These are phyloP conservation scores for Mormyrops attenuatus DNA, from an alignment of 2,797 vertebrate genomes.

Conservation along the genomic window DNA sequence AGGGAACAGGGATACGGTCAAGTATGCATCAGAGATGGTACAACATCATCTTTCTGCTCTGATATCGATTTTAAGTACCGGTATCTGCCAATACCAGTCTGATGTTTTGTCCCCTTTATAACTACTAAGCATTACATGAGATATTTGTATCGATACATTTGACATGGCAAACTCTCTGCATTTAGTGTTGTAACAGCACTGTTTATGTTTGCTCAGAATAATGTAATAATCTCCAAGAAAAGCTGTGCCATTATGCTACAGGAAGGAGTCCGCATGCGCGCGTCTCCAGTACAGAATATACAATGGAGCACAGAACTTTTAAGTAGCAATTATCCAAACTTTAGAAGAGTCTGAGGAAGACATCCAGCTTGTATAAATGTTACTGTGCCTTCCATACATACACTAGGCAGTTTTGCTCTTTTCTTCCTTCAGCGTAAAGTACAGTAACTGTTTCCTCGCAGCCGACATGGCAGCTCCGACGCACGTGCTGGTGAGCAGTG, in stretches of 20 bases:
- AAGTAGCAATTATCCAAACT: not conserved
- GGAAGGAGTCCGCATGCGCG: no score
- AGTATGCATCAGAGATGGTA: not conserved
- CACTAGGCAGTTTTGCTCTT: no score
- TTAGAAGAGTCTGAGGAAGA: not conserved
- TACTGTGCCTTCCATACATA: not conserved
- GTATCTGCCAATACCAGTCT: not conserved
- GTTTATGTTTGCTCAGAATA: no score
- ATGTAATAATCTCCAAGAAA: no score
- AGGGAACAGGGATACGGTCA: no score
- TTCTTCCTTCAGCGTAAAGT: no score
- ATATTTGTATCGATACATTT: not conserved
- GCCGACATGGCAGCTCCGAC: no score
- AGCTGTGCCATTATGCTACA: no score
- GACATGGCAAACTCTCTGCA: no score
- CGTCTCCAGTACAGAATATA: not conserved
- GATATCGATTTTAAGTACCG: not conserved
- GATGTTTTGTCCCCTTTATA: not conserved
- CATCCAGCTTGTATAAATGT: not conserved
- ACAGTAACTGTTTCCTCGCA: no score
- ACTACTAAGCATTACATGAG: not conserved
- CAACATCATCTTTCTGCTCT: not conserved
- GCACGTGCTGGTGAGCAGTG: not conserved
- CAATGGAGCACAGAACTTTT: not conserved
- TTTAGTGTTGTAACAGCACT: no score